Evolutionary conservation across 2,888 invertebrate species (phyloP).

Genomic region (Pristionchus fissidentatus): DNA sequence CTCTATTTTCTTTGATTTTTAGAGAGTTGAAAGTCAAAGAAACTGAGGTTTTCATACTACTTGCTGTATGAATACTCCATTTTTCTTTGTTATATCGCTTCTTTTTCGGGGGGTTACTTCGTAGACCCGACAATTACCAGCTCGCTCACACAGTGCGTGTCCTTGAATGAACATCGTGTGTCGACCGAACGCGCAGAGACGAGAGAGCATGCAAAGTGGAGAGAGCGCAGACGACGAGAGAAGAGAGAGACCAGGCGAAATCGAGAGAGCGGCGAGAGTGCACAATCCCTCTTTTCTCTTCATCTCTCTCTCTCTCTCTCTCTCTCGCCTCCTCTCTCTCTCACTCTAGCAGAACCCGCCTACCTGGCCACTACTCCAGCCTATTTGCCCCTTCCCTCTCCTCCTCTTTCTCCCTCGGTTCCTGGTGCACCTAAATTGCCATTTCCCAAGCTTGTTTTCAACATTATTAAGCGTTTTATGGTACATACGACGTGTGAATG

Average conservation of each 20-base stretch:
- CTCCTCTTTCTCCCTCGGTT: background rate
- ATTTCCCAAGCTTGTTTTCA: background rate
- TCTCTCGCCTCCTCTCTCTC: background rate
- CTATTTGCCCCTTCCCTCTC: too few species aligned
- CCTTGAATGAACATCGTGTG: too few species aligned
- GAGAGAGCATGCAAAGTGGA: background rate
- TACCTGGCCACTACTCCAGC: too few species aligned
- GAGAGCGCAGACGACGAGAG: background rate
- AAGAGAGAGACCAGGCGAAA: background rate
- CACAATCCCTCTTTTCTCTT: too few species aligned
- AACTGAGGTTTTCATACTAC: background rate
- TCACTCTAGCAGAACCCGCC: slow-evolving; percentile 30
- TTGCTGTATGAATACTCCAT: background rate
- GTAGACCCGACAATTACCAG: background rate
- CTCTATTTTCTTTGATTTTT: background rate
- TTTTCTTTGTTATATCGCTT: too few species aligned
- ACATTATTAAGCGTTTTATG: background rate
- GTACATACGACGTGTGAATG: background rate
- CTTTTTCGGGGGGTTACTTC: background rate
- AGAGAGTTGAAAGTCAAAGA: background rate
- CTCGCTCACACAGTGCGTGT: background rate
- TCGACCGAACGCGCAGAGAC: too few species aligned
- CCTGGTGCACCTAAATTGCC: background rate
- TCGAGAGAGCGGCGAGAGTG: slow-evolving; percentile 40
- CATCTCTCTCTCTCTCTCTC: background rate